These are phyloP conservation scores for Anastrepha ludens DNA, from an alignment of 1,140 invertebrate species.

Conservation along the genomic window DNA sequence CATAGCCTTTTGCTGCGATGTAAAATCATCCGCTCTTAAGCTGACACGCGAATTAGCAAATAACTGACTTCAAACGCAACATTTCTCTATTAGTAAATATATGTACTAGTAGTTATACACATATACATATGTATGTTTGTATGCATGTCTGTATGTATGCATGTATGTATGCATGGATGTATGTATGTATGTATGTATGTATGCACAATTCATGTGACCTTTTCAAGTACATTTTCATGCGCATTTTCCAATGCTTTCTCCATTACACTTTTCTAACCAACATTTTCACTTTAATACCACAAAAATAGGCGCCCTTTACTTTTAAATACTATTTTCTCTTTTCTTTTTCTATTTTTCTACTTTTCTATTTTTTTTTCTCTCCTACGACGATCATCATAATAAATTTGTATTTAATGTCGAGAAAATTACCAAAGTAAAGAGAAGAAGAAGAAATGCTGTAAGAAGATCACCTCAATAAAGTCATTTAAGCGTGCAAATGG, in stretches of 20 bases:
- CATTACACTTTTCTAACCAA: not conserved
- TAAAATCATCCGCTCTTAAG: too few species aligned
- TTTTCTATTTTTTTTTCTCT: not conserved
- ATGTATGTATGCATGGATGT: too few species aligned
- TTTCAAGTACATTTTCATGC: not conserved
- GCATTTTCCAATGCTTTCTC: not conserved
- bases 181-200: too few species aligned
- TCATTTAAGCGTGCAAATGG: slow-evolving; percentile 22
- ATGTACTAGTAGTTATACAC: too few species aligned
- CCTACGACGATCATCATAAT: not conserved
- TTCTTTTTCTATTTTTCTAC: not conserved
- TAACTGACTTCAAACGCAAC: too few species aligned
- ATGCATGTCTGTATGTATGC: too few species aligned
- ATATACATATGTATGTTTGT: too few species aligned
- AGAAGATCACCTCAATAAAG: slow-evolving; percentile 23
- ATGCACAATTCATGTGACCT: too few species aligned
- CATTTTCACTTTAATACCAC: not conserved
- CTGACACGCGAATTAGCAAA: too few species aligned
- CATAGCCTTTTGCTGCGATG: too few species aligned
- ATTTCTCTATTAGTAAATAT: too few species aligned
- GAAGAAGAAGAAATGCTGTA: not conserved
- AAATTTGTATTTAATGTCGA: slow-evolving; percentile 12
- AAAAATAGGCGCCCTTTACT: not conserved
- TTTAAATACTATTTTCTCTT: slow-evolving; percentile 7
- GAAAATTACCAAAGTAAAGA: slow-evolving; percentile 17